A percentile compares a stretch with the other conserved stretches of the same genome.
These are phyloP conservation scores for Noctua janthina DNA, from an alignment of 2,888 invertebrate species.

Conservation along the genomic window DNA sequence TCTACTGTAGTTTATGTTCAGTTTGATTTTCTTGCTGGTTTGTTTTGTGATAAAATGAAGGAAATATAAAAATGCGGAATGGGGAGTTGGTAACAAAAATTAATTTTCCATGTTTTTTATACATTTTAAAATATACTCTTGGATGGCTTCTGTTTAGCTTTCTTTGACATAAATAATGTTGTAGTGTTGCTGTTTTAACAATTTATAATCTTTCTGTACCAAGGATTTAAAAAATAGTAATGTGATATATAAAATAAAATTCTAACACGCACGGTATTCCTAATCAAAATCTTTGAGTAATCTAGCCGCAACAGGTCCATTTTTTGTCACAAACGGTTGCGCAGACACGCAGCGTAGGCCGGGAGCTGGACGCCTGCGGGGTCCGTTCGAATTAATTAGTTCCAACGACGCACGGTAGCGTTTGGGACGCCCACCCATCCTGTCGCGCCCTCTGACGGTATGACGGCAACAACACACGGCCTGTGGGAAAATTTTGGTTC, in stretches of 20 bases:
- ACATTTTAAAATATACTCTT: background rate
- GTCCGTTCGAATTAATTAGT: slow-evolving; percentile 69
- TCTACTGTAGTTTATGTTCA: slow-evolving; percentile 36
- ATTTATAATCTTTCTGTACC: too few relatives aligned
- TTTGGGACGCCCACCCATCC: slow-evolving; percentile 69
- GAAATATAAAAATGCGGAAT: background rate
- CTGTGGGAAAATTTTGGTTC: background rate
- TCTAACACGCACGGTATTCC: too few relatives aligned
- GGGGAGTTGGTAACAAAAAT: background rate
- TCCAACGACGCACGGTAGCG: slow-evolving; percentile 54
- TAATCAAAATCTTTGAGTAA: background rate
- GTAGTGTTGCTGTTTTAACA: too few relatives aligned
- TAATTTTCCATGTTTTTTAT: background rate
- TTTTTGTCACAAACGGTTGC: slow-evolving; percentile 45
- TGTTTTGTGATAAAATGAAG: background rate
- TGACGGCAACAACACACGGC: background rate
- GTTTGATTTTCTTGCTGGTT: slow-evolving; percentile 23
- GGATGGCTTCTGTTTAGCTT: background rate
- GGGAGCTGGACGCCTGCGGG: slow-evolving; percentile 66
- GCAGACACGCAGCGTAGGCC: slow-evolving; percentile 63
- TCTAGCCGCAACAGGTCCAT: background rate
- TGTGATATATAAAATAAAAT: background rate
- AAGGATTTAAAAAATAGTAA: background rate
- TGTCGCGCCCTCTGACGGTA: slow-evolving; percentile 24
- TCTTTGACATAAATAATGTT: background rate